Conservation (phyloP, 2,113 vertebrate species). For the Dasypus novemcinctus region DNA sequence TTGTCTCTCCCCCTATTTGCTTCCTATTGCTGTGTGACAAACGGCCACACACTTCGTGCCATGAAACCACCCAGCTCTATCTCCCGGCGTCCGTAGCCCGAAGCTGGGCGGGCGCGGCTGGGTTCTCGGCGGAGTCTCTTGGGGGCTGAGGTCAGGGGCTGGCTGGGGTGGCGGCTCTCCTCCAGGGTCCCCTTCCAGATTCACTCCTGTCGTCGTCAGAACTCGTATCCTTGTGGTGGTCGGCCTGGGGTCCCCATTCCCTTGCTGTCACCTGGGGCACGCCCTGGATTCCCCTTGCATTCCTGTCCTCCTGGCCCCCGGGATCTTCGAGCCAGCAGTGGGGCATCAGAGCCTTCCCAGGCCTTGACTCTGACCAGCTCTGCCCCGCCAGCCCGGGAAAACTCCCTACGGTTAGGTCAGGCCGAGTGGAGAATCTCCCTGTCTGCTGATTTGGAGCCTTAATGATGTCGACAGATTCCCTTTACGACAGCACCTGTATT, state of each 20-base stretch:
- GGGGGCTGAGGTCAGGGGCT: background rate
- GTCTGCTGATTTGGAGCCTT: background rate
- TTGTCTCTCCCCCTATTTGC: background rate
- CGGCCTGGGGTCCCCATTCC: background rate
- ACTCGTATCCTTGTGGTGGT: background rate
- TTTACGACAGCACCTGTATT: background rate
- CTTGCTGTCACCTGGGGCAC: background rate
- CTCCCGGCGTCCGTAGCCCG: background rate
- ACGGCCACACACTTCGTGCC: background rate
- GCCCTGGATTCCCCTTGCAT: background rate
- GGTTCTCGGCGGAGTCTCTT: background rate
- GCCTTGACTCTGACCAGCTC: background rate
- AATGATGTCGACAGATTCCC: background rate
- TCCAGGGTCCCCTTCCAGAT: background rate
- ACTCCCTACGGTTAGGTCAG: background rate
- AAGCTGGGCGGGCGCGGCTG: background rate
- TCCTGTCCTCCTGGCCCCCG: fast-evolving
- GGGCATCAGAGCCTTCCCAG: background rate
- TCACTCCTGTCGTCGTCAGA: background rate
- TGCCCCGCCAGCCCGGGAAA: background rate
- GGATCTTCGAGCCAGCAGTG: background rate
- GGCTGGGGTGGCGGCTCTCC: background rate
- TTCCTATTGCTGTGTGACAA: background rate
- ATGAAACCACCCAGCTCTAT: background rate
- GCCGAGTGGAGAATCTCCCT: background rate